Evolutionary conservation across 2,888 invertebrate species (phyloP).

Genomic region (Drosophila helvetica): DNA sequence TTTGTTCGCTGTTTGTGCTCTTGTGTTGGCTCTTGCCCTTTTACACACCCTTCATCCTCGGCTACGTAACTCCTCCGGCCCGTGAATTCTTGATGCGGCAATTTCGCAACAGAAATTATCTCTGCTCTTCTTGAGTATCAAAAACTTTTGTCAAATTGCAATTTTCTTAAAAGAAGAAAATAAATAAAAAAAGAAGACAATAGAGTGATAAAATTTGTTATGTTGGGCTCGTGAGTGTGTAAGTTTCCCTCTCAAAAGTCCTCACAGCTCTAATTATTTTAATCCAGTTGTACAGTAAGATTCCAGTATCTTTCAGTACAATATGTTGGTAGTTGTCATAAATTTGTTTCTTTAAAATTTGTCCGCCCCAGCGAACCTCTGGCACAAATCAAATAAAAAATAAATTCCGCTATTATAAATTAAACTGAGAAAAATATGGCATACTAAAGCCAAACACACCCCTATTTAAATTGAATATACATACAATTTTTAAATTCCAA

Average conservation of each 20-base stretch:
- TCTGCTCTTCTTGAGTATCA: constrained; percentile 21
- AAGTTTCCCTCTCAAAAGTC: constrained; percentile 4
- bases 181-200: constrained; percentile 13
- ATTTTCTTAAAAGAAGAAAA: constrained; percentile 40
- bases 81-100: constrained; percentile 58
- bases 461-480: no score
- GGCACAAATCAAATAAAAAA: no score
- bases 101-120: constrained; percentile 44
- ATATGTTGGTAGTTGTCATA: no score
- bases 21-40: constrained; percentile 19
- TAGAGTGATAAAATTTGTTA: constrained; percentile 10
- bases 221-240: constrained; percentile 11
- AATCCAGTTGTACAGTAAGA: neutral
- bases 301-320: no score
- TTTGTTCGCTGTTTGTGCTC: constrained; percentile 26
- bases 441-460: no score
- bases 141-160: constrained; percentile 44
- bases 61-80: constrained; percentile 25
- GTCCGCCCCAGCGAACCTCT: no score
- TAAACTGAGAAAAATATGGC: no score
- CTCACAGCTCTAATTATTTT: constrained; percentile 18
- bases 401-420: no score
- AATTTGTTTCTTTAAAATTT: no score
- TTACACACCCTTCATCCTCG: constrained; percentile 5
- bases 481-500: no score